Evolutionary conservation across 30 jellyfish, hydroid and myxozoan genomes (phyloP).

Genomic region (Turritopsis rubra): DNA sequence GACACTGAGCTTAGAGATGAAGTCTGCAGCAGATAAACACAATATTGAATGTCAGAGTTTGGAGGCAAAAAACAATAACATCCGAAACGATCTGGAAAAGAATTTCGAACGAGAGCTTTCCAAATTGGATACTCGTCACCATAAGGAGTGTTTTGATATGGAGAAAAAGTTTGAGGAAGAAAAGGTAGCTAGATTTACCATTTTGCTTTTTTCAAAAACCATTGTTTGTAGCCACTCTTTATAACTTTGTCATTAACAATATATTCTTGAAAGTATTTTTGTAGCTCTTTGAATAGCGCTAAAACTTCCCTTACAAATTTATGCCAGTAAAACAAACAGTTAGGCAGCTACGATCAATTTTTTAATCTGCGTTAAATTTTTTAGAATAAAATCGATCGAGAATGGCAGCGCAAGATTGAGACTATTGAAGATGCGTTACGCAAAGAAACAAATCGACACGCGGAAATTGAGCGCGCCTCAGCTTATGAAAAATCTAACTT

Average conservation of each 20-base stretch:
- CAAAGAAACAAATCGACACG: conserved; percentile 40
- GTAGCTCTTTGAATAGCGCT: too few relatives aligned
- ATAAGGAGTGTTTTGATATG: conserved; percentile 48
- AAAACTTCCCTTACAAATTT: too few relatives aligned
- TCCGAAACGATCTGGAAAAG: conserved; percentile 38
- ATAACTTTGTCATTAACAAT: neutral
- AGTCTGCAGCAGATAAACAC: conserved; percentile 37
- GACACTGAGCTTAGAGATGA: conserved; percentile 23
- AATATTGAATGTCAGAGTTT: conserved; percentile 27
- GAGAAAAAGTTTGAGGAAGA: conserved; percentile 71
- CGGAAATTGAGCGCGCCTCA: conserved; percentile 58
- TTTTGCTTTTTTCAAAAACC: neutral
- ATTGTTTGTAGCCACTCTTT: neutral
- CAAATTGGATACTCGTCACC: conserved; percentile 45
- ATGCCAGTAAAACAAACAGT: too few relatives aligned
- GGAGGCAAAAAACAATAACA: conserved; percentile 30
- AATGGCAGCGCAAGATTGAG: conserved; percentile 45
- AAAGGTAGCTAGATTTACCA: conserved; percentile 37
- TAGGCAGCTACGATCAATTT: too few relatives aligned
- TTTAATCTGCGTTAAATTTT: neutral
- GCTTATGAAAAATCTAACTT: conserved; percentile 49
- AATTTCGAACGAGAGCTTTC: conserved; percentile 44
- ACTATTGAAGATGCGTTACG: conserved; percentile 51
- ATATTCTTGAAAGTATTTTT: too few relatives aligned
- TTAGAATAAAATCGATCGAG: conserved; percentile 27